These are phyloP conservation scores for Acanthornis magna DNA, from an alignment of 2,797 vertebrate species.

Conservation along the genomic window DNA sequence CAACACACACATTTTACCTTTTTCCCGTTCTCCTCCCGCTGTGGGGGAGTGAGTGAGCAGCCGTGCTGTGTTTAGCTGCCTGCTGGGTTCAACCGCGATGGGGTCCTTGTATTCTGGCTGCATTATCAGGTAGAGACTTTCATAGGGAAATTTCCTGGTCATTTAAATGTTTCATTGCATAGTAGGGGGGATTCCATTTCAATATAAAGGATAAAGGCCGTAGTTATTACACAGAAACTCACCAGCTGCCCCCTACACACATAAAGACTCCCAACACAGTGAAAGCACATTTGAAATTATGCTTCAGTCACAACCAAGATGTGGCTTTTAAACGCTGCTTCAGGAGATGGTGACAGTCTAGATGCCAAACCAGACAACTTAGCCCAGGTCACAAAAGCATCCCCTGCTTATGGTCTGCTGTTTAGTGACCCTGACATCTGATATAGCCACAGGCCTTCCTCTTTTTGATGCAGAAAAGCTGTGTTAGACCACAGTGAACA, in stretches of 20 bases:
- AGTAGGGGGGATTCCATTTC: neutral
- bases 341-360: neutral
- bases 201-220: neutral
- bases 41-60: neutral
- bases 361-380: neutral
- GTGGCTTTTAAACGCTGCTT: neutral
- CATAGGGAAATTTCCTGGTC: neutral
- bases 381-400: neutral
- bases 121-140: neutral
- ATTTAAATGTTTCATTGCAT: neutral
- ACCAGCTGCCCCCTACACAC: neutral
- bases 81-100: neutral
- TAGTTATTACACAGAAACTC: neutral
- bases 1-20: neutral
- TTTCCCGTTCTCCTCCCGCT: neutral
- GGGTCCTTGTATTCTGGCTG: neutral
- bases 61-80: neutral
- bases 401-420: neutral
- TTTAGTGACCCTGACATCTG: neutral
- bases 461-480: neutral
- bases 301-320: neutral
- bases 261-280: neutral
- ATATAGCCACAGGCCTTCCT: neutral
- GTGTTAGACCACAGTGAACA: neutral
- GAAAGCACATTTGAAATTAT: neutral